phyloP scores from a whole-genome alignment of 1,140 invertebrate species.

The Archivesica marissinica region DNA sequence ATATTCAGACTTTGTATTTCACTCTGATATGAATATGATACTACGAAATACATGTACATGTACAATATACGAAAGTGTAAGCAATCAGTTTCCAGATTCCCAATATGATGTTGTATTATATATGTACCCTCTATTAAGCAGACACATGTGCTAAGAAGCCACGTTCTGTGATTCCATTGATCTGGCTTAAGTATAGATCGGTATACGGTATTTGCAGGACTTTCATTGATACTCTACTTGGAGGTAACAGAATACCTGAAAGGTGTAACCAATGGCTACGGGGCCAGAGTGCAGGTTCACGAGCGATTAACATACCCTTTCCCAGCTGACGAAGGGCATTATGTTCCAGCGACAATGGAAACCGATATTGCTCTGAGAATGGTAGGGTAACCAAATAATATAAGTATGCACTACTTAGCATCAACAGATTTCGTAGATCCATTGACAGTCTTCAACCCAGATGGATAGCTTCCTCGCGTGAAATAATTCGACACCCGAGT shows the following conservation, averaged over 20 bases:
- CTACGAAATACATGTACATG: too few relatives aligned
- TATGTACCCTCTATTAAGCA: too few relatives aligned
- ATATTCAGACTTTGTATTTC: too few relatives aligned
- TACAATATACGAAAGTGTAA: too few relatives aligned
- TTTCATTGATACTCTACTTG: conserved; percentile 69
- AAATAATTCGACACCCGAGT: neutral
- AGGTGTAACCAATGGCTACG: conserved; percentile 69
- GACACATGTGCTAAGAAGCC: too few relatives aligned
- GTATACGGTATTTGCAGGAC: conserved; percentile 68
- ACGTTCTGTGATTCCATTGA: too few relatives aligned
- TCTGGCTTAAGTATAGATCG: too few relatives aligned
- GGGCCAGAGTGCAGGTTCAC: conserved; percentile 70
- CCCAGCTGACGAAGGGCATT: conserved; percentile 80
- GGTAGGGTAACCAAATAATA: conserved; percentile 47
- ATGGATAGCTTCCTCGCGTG: neutral
- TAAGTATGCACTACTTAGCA: neutral
- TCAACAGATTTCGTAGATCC: neutral
- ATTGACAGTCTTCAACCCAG: neutral
- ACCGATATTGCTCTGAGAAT: conserved; percentile 75
- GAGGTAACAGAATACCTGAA: conserved; percentile 72
- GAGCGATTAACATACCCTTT: conserved; percentile 72
- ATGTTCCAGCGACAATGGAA: conserved; percentile 75
- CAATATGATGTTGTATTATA: too few relatives aligned
- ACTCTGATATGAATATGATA: too few relatives aligned
- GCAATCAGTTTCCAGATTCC: too few relatives aligned